Evolutionary conservation across 2,797 vertebrate species (phyloP).

Genomic region (Alcedo quadribrachys): DNA sequence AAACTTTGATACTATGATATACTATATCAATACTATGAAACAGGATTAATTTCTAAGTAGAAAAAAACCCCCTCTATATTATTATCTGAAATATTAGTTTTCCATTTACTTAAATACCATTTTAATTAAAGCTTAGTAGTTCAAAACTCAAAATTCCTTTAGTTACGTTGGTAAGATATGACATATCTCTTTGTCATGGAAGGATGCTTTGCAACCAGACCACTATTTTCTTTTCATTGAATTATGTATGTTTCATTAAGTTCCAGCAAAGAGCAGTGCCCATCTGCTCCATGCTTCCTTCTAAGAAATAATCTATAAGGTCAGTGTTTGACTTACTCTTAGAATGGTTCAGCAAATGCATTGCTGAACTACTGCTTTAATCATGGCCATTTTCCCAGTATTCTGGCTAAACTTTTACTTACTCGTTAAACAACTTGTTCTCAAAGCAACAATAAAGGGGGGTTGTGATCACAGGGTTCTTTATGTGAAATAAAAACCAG

Average conservation of each 20-base stretch:
- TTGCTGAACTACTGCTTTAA: neutral
- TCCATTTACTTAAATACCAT: neutral
- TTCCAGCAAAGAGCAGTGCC: neutral
- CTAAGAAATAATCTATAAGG: neutral
- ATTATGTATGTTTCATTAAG: neutral
- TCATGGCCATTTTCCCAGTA: neutral
- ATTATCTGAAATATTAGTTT: neutral
- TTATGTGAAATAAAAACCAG: neutral
- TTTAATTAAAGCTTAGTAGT: constrained; percentile 12
- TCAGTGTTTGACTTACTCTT: neutral
- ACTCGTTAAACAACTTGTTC: neutral
- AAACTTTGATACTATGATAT: neutral
- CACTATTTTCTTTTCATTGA: neutral
- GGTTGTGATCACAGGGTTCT: neutral
- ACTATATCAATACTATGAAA: neutral
- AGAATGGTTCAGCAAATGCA: neutral
- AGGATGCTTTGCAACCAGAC: neutral
- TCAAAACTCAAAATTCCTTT: neutral
- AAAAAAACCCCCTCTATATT: neutral
- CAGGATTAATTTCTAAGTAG: neutral
- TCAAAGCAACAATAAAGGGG: neutral
- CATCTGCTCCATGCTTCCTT: neutral
- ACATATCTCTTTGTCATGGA: neutral
- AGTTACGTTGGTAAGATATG: neutral
- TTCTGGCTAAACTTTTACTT: neutral